Conservation (phyloP, 2,888 invertebrate genomes). For the Ochropleura leucogaster region DNA sequence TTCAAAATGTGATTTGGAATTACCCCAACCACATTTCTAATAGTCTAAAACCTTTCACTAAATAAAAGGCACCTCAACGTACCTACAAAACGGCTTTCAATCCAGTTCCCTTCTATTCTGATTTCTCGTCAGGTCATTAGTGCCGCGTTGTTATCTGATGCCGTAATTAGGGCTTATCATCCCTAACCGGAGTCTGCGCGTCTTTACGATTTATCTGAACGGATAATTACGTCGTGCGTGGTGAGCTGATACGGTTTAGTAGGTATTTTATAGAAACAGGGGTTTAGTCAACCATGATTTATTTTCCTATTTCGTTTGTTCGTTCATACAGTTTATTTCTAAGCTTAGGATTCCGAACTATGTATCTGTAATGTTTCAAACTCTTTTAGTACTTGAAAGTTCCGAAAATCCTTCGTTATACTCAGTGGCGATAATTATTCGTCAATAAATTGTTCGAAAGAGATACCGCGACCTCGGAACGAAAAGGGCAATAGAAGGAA, state of each 20-base stretch:
- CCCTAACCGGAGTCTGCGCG: slow-evolving; percentile 39
- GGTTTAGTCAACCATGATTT: background rate
- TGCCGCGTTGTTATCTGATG: slow-evolving; percentile 52
- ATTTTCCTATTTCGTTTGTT: background rate
- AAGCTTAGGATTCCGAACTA: background rate
- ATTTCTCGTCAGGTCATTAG: slow-evolving; percentile 58
- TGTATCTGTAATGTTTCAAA: background rate
- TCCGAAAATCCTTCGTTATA: too few relatives aligned
- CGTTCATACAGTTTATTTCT: background rate
- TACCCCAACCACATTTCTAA: background rate
- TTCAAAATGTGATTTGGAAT: background rate
- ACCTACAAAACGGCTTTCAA: slow-evolving; percentile 10
- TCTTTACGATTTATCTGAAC: slow-evolving; percentile 63
- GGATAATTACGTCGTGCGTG: slow-evolving; percentile 51
- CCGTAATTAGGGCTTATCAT: slow-evolving; percentile 66
- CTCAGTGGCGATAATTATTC: too few relatives aligned
- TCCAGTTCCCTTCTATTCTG: slow-evolving; percentile 12
- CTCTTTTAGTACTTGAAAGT: background rate
- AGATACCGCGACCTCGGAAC: too few relatives aligned
- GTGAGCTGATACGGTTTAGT: slow-evolving; percentile 13
- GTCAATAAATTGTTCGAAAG: too few relatives aligned
- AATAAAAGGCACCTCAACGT: slow-evolving; percentile 5
- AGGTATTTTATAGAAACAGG: slow-evolving; percentile 26
- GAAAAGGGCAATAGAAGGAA: too few relatives aligned
- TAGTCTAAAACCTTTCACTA: background rate